phyloP scores from a whole-genome alignment of 1,140 invertebrate species.

The Aricia agestis region DNA sequence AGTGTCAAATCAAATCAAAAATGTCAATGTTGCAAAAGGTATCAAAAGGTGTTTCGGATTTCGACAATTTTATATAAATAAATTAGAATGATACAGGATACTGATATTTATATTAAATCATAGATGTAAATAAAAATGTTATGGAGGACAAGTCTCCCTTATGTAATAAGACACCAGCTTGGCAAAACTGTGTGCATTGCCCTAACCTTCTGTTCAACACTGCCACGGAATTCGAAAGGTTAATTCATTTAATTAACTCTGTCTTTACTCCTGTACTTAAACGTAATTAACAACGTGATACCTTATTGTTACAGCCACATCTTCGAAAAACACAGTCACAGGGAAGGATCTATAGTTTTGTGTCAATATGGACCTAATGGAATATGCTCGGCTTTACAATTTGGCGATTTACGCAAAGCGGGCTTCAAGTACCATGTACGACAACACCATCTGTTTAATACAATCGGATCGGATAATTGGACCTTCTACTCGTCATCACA shows the following conservation, averaged over 20 bases:
- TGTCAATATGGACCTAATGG: constrained; percentile 93
- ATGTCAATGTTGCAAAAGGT: no score
- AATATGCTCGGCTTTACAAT: constrained; percentile 89
- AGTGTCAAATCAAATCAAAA: no score
- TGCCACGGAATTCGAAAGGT: constrained; percentile 76
- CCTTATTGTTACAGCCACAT: constrained; percentile 81
- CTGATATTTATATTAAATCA: constrained; percentile 36
- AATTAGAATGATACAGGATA: constrained; percentile 1
- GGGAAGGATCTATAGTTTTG: constrained; percentile 92
- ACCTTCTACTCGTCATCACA: constrained; percentile 89
- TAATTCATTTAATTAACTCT: constrained; percentile 34
- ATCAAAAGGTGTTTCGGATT: not conserved
- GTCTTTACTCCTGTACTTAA: constrained; percentile 17
- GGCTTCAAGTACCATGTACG: constrained; percentile 92
- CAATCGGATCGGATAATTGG: constrained; percentile 80
- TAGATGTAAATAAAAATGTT: constrained; percentile 55
- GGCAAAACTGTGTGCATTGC: constrained; percentile 77
- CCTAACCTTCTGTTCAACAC: constrained; percentile 74
- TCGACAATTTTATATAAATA: constrained; percentile 12
- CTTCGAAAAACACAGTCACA: constrained; percentile 87
- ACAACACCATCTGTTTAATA: constrained; percentile 84
- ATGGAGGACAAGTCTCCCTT: constrained; percentile 61
- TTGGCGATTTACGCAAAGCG: constrained; percentile 91
- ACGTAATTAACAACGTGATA: constrained; percentile 9
- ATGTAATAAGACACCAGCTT: constrained; percentile 59